These are phyloP conservation scores for Euwallacea similis DNA, from an alignment of 1,140 invertebrate species.

Conservation along the genomic window DNA sequence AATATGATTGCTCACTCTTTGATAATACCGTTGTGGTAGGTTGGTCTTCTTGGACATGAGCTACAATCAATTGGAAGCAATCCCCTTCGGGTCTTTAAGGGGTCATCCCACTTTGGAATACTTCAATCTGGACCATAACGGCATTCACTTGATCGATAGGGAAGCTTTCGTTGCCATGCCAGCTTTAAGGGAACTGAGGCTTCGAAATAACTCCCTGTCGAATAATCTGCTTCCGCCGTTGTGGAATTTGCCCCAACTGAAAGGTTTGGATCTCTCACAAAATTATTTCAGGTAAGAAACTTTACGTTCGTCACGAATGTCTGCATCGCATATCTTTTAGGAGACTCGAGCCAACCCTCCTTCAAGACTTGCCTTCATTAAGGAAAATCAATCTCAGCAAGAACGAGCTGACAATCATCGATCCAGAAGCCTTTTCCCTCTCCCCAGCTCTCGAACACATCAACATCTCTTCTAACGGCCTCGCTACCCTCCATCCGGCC, in stretches of 20 bases:
- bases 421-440: constrained; percentile 71
- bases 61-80: constrained; percentile 71
- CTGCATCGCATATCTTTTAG: constrained; percentile 52
- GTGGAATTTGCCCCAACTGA: constrained; percentile 79
- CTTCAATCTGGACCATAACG: constrained; percentile 79
- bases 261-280: constrained; percentile 77
- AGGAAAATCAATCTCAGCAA: constrained; percentile 76
- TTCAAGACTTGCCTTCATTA: constrained; percentile 75
- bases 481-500: constrained; percentile 67
- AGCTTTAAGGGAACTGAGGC: constrained; percentile 73
- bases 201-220: constrained; percentile 76
- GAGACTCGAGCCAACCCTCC: constrained; percentile 67
- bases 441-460: constrained; percentile 74
- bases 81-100: constrained; percentile 72
- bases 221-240: constrained; percentile 61
- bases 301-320: background rate
- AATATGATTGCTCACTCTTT: background rate
- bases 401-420: constrained; percentile 72
- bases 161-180: constrained; percentile 81
- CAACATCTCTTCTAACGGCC: constrained; percentile 74
- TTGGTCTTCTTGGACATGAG: constrained; percentile 77
- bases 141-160: constrained; percentile 69
- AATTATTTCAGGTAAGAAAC: constrained; percentile 62
- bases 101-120: constrained; percentile 78
- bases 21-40: constrained; percentile 45